Evolutionary conservation across 2,888 invertebrate genomes (phyloP).

Genomic region (Ormyrus thymus): DNA sequence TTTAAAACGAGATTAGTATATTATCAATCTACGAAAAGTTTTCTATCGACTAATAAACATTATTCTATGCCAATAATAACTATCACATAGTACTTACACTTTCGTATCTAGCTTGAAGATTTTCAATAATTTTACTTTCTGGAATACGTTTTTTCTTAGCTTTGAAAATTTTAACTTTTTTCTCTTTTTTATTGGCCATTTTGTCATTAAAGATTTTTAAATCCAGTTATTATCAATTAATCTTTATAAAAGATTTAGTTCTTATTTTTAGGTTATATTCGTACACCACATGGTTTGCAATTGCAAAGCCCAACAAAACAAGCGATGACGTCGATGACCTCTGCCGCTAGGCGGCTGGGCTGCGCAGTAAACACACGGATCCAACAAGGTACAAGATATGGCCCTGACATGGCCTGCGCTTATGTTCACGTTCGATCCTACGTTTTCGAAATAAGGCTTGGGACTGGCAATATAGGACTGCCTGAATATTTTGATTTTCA

Average conservation of each 20-base stretch:
- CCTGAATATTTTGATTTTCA: no score
- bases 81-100: constrained; percentile 59
- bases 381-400: neutral
- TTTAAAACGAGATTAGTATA: constrained; percentile 2
- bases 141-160: constrained; percentile 64
- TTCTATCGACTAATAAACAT: neutral
- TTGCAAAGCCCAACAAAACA: neutral
- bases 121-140: constrained; percentile 65
- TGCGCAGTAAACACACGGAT: neutral
- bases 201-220: neutral
- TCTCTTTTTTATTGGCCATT: constrained; percentile 54
- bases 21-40: neutral
- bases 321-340: neutral
- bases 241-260: neutral
- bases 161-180: constrained; percentile 66
- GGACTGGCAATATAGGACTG: no score
- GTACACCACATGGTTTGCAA: neutral
- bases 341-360: neutral
- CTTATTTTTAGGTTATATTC: constrained; percentile 35
- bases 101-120: constrained; percentile 65
- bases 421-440: no score
- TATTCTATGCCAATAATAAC: constrained; percentile 24
- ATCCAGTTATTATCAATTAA: neutral
- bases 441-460: no score
- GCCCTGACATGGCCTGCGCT: neutral